Base-by-base conservation (phyloP, 2,113 vertebrate genomes). In the Struthio camelus region DNA sequence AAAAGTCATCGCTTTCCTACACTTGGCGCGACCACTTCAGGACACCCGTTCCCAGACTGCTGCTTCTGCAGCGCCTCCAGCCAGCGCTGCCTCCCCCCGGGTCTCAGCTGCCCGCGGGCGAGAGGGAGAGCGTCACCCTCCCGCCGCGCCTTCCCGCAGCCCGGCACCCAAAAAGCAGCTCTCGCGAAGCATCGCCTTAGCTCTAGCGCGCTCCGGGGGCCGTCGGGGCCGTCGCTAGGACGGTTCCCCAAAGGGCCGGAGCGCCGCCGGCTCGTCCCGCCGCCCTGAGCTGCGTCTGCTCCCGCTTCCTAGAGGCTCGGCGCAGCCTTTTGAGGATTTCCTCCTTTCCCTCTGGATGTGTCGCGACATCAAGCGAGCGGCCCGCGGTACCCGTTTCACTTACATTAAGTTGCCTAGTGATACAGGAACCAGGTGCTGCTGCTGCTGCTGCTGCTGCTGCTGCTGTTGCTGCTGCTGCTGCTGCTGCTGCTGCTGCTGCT, bases 371-470 rank as follows among this genome's bases (percentile, higher is more conserved):
- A 4, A 0, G 15, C 1, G 23, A 10, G 25, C 0, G 16, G 14
- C 13, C 50, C 16, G 9, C 0, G 4, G 54, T 4, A 5, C 32
- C 12, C 2, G 0, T 34, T 53, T 54, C 85, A 98, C 99, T 99
- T 97, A 99, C 99, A 99, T 98, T 93, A 99, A 96, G 97, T 98
- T 99, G 95, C 99, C 98, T 97, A 99, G 98, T 8, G 99, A 99
- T 58, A 99, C 99, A 4, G 99, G 98, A 97, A 99, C 98, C 94
- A 99, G 97, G 93, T 99, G 99, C 32, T 96, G 96, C 87, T 92
- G 93, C 1, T 95, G 98, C 0, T 96, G 98, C 0, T 90, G 98
- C 0, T 93, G 98, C 0, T 98, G 95, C 0, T 96, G 97, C 0
- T 95, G 97, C 0, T 94, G 98, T 0, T 98, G 99, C 0, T 98